Evolutionary conservation across 2,113 vertebrate genomes (phyloP).

Genomic region (Trichomycterus rosablanca): DNA sequence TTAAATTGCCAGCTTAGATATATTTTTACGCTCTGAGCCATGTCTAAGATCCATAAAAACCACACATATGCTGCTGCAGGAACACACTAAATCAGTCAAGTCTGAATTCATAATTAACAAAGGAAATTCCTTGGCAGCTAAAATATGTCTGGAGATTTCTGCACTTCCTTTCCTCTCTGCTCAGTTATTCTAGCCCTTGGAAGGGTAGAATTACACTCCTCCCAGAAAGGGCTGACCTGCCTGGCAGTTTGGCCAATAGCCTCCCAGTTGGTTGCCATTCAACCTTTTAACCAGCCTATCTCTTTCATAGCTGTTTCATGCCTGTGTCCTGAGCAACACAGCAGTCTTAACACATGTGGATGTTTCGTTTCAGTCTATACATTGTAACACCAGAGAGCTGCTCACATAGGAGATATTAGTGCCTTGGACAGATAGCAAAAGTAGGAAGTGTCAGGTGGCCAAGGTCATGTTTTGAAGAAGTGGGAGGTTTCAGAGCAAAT

Average conservation of each 20-base stretch:
- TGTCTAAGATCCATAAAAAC: not conserved
- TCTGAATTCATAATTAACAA: slow-evolving; percentile 43
- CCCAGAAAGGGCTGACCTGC: slow-evolving; percentile 23
- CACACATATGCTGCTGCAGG: not conserved
- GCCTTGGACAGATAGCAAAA: not conserved
- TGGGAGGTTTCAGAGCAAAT: slow-evolving; percentile 14
- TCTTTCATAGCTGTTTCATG: slow-evolving; percentile 19
- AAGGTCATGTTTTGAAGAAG: slow-evolving; percentile 17
- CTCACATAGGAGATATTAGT: slow-evolving; percentile 9
- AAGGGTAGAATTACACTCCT: slow-evolving; percentile 47
- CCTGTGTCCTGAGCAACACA: slow-evolving; percentile 47
- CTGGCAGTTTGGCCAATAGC: slow-evolving; percentile 44
- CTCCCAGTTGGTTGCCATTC: slow-evolving; percentile 3
- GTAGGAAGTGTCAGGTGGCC: slow-evolving; percentile 6
- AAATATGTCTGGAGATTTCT: slow-evolving; percentile 37
- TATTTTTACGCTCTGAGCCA: too few relatives aligned
- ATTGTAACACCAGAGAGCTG: slow-evolving; percentile 16
- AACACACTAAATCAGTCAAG: not conserved
- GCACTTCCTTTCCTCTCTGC: slow-evolving; percentile 46
- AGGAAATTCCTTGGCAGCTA: slow-evolving; percentile 49
- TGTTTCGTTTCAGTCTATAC: slow-evolving; percentile 31
- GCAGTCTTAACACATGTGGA: slow-evolving; percentile 40
- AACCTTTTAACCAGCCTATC: slow-evolving; percentile 36
- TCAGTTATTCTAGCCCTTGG: slow-evolving; percentile 36
- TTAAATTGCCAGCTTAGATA: too few relatives aligned